A percentile compares a stretch with the other conserved stretches of the same genome.
Conservation (phyloP, 2,888 invertebrate species). For the Rotaria sp. region DNA sequence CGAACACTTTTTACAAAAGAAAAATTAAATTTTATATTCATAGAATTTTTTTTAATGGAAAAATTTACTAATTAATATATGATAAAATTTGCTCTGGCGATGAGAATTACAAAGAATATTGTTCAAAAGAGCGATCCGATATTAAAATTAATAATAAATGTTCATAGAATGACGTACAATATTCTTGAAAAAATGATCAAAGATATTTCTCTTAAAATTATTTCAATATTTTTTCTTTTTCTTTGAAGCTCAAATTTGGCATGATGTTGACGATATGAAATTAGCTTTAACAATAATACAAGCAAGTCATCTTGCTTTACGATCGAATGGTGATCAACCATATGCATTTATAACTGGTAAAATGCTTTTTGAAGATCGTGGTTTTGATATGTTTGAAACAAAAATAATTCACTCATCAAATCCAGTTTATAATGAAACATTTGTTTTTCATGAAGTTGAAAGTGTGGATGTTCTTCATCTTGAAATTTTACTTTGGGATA, state of each 20-base stretch:
- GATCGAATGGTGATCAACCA: conserved; percentile 32
- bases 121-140: no score
- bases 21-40: background rate
- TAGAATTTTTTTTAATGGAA: no score
- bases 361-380: conserved; percentile 35
- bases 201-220: no score
- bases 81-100: no score
- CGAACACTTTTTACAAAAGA: background rate
- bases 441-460: conserved; percentile 62
- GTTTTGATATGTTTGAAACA: conserved; percentile 35
- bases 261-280: conserved; percentile 33
- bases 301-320: conserved; percentile 32
- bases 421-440: conserved; percentile 74
- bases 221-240: background rate
- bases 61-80: no score
- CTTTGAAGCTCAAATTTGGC: conserved; percentile 32
- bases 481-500: conserved; percentile 37
- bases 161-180: no score
- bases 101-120: no score
- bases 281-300: conserved; percentile 40
- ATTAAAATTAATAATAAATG: no score
- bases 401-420: conserved; percentile 61
- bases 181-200: no score
- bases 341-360: conserved; percentile 31
- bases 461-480: conserved; percentile 30